Evolutionary conservation across 2,797 vertebrate genomes (phyloP), one percentile per base, ranked within the genome.

Genomic region (Glossophaga mutica): DNA sequence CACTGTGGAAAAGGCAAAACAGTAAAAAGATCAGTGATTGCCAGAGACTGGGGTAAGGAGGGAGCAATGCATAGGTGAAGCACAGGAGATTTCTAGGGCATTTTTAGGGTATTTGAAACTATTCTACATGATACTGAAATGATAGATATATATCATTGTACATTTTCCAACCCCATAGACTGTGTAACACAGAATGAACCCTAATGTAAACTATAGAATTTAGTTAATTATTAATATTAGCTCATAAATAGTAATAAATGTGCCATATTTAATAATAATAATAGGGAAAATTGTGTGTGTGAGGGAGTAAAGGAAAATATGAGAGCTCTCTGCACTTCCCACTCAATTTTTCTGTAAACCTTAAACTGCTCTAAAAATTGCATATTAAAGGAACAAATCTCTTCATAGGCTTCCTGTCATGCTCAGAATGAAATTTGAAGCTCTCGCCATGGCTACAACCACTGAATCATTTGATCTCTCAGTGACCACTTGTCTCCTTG

Each of bases 361-460:
- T 37, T 3, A 22, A 39, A 68, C 50, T 70, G 18, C 59, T 68
- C 29, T 68, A 18, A 68, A 76, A 78, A 12, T 3, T 24, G 18
- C n/a, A 24, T 32, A 6, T 37, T 78, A 14, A 8, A 2, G 46
- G 26, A 22, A 29, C 24, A 15, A 24, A 3, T 32, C 21, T 11
- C 71, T 24, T 8, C 3, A 7, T 9, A 34, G 39, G 32, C 16
- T 10, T 50, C 4, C 39, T 26, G 19, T n/a, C 9, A 7, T 7
- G n/a, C 6, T 4, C 50, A 6, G 74, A 39, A 52, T 16, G 8
- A 29, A n/a, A 39, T 12, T 34, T 6, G 24, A 7, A 21, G 16
- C 8, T 62, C 37, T 21, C 15, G 0, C 26, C 0, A 0, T 37
- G 42, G 42, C 26, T 42, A 9, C 15, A 18, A 37, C 9, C 22